Percentiles rank a stretch among this genome's conserved stretches.
Evolutionary conservation across 2,113 vertebrate genomes (phyloP).

Genomic region (Vireo altiloquus): DNA sequence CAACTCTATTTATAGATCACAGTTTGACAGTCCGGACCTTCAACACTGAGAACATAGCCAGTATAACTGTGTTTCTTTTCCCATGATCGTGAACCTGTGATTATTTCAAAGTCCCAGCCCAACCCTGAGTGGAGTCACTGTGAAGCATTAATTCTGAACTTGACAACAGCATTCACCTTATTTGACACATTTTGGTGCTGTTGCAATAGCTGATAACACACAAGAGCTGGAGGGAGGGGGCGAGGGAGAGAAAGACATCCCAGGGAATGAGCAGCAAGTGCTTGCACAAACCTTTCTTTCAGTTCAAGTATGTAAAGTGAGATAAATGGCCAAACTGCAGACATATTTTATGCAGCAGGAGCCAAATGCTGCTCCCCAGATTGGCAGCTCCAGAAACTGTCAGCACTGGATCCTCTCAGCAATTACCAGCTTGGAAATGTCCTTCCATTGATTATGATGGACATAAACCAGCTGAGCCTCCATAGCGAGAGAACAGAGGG

Average conservation of each 20-base stretch:
- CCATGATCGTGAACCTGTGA: neutral
- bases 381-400: conserved; percentile 71
- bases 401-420: conserved; percentile 63
- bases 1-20: neutral
- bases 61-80: neutral
- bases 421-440: conserved; percentile 73
- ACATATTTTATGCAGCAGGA: conserved; percentile 36
- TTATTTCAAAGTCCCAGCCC: neutral
- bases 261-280: conserved; percentile 43
- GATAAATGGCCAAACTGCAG: conserved; percentile 70
- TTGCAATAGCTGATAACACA: conserved; percentile 14
- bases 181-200: conserved; percentile 14
- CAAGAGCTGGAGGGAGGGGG: neutral
- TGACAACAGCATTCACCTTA: neutral
- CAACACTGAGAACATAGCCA: neutral
- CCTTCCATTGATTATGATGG: conserved; percentile 66
- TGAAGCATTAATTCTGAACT: neutral
- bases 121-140: neutral
- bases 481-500: conserved; percentile 5
- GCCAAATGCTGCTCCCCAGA: conserved; percentile 63
- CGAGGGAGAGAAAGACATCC: neutral
- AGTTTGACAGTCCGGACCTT: neutral
- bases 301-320: conserved; percentile 57
- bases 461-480: conserved; percentile 72
- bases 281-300: conserved; percentile 66